Evolutionary conservation across 2,888 invertebrate species (phyloP), one percentile per base, ranked within the genome.

Genomic region (Dione vanillae): DNA sequence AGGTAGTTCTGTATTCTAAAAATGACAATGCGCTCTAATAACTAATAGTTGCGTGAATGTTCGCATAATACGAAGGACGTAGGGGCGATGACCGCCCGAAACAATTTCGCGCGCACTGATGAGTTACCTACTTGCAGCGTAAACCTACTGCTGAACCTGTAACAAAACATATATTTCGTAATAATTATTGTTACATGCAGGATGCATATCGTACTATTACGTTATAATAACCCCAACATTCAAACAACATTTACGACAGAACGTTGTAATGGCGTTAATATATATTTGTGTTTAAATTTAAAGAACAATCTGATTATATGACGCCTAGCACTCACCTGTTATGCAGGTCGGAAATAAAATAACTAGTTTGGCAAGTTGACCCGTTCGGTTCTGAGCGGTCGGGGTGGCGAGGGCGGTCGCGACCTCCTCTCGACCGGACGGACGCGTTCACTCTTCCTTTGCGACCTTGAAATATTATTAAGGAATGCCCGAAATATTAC

Each of bases 341-440:
- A 71, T 77, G 79, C 76, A 78, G 78, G 79, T 83, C 79, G 81
- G 81, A 82, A 84, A 85, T 83, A 80, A 82, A 80, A 80, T 78
- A 86, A 86, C 86, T 82, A 81, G 85, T 88, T 86, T 83, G 81
- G 81, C 83, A 79, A 80, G 84, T 83, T 82, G 81, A 77, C 79
- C 79, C 76, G 82, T 79, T 80, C 75, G 77, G 79, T 78, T 79
- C 75, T 76, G 73, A 74, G 77, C 77, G 77, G 80, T 80, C 80
- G 80, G 83, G 83, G 83, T 77, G 83, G 84, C 82, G 81, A 83
- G 85, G 83, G 82, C 84, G 85, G 85, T 81, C 83, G 81, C 86
- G 89, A 89, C 89, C 89, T 89, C 89, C 82, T 86, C 85, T 84
- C 84, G 89, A 85, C 88, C 88, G 86, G 85, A 84, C 88, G 86